A percentile compares a stretch with the other conserved stretches of the same genome.
Evolutionary conservation across 2,113 vertebrate species (phyloP).

Genomic region (Gymnogyps californianus): DNA sequence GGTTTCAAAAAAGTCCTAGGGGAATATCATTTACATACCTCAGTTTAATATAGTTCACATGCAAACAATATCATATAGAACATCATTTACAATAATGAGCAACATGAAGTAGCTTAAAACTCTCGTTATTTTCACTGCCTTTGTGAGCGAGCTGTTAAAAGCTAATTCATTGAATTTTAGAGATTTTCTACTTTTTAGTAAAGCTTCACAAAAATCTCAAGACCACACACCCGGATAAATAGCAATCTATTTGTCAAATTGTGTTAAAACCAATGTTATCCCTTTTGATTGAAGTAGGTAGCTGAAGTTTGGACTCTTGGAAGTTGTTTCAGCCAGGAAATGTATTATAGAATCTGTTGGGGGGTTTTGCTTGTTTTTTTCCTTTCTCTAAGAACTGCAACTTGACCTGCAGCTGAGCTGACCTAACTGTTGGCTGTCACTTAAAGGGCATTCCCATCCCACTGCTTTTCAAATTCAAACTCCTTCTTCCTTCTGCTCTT

Average conservation of each 20-base stretch:
- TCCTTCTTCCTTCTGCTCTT: background rate
- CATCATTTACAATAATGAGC: background rate
- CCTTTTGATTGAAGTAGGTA: background rate
- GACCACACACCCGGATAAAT: background rate
- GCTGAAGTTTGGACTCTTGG: background rate
- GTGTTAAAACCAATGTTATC: background rate
- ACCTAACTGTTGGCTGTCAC: background rate
- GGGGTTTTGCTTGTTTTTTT: rapidly evolving
- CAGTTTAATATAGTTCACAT: background rate
- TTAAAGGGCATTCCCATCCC: background rate
- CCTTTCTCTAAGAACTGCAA: background rate
- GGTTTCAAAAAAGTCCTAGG: background rate
- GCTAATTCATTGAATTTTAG: background rate
- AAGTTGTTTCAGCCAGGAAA: background rate
- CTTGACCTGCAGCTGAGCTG: background rate
- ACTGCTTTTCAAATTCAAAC: background rate
- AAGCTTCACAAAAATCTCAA: background rate
- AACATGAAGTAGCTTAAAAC: background rate
- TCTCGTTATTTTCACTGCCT: background rate
- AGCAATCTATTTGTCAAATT: background rate
- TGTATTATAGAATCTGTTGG: background rate
- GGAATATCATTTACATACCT: background rate
- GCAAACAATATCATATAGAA: background rate
- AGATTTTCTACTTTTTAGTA: background rate
- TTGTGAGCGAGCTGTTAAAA: background rate